Evolutionary conservation across 2,888 invertebrate species (phyloP).

Genomic region (Synanthedon andrenaeformis): DNA sequence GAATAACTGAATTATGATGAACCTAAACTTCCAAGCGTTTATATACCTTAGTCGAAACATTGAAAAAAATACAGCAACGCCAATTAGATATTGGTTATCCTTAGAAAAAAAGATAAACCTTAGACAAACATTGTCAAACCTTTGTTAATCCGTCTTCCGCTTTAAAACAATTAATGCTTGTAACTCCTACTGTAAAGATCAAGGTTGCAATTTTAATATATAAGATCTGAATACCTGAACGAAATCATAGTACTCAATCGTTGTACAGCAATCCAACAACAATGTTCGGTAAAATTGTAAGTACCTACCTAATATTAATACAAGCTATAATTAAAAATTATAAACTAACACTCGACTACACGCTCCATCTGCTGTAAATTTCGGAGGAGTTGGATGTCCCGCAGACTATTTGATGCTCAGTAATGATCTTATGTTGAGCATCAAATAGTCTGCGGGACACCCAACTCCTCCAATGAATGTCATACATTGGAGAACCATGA

Average conservation of each 20-base stretch:
- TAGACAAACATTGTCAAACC: not conserved
- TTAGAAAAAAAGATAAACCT: too few relatives aligned
- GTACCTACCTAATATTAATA: slow-evolving; percentile 12
- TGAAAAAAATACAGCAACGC: not conserved
- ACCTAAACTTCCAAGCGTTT: not conserved
- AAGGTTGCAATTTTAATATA: slow-evolving; percentile 24
- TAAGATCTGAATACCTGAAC: slow-evolving; percentile 22
- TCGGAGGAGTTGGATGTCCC: too few relatives aligned
- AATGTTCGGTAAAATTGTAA: slow-evolving; percentile 50
- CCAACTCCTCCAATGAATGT: too few relatives aligned
- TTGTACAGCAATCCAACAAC: slow-evolving; percentile 29
- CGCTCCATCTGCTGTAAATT: too few relatives aligned
- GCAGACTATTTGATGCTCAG: too few relatives aligned
- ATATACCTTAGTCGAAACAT: not conserved
- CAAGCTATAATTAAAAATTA: not conserved
- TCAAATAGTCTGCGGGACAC: too few relatives aligned
- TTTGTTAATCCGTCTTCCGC: not conserved
- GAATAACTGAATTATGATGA: not conserved
- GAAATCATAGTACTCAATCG: slow-evolving; percentile 27
- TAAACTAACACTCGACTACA: not conserved
- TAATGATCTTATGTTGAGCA: too few relatives aligned
- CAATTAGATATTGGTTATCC: too few relatives aligned
- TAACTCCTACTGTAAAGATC: slow-evolving; percentile 3
- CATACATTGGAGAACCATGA: too few relatives aligned
- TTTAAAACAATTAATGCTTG: not conserved